A percentile compares a stretch with the other conserved stretches of the same genome.
phyloP scores from a whole-genome alignment of 2,888 invertebrate species.

The Noctuana brunneofusca region DNA sequence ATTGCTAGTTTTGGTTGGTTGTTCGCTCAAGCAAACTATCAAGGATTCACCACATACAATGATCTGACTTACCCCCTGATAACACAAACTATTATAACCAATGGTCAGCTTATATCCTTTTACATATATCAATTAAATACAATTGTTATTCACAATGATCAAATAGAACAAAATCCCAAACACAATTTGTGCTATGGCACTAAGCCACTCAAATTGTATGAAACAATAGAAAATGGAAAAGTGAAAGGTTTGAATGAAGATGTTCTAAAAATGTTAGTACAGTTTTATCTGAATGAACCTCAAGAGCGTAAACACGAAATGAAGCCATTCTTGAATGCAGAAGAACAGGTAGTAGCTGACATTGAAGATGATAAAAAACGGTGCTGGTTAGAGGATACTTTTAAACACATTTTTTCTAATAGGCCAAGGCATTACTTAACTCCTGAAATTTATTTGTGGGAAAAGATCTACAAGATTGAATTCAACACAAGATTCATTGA shows the following conservation, averaged over 20 bases:
- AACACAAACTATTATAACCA: slow-evolving; percentile 93
- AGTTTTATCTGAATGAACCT: slow-evolving; percentile 89
- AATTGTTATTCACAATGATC: slow-evolving; percentile 84
- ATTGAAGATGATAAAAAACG: slow-evolving; percentile 87
- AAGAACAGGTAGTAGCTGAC: slow-evolving; percentile 84
- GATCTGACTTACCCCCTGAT: slow-evolving; percentile 95
- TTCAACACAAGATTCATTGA: slow-evolving; percentile 87
- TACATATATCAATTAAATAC: slow-evolving; percentile 97
- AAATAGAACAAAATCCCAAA: slow-evolving; percentile 85
- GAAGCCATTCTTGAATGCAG: slow-evolving; percentile 87
- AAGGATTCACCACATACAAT: slow-evolving; percentile 94
- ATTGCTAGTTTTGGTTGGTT: slow-evolving; percentile 92
- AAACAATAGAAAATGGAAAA: slow-evolving; percentile 87
- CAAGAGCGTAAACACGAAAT: slow-evolving; percentile 84
- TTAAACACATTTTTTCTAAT: slow-evolving; percentile 87
- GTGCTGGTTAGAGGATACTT: slow-evolving; percentile 86
- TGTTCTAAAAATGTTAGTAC: slow-evolving; percentile 87
- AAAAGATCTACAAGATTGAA: slow-evolving; percentile 90
- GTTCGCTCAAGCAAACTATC: slow-evolving; percentile 89
- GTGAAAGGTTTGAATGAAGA: slow-evolving; percentile 91
- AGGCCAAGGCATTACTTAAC: slow-evolving; percentile 83
- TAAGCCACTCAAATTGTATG: slow-evolving; percentile 87
- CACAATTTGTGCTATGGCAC: slow-evolving; percentile 92
- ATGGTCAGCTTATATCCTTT: slow-evolving; percentile 94
- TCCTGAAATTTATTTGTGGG: slow-evolving; percentile 92